Conservation (phyloP, 1,140 invertebrate species). For the Galleria mellonella region DNA sequence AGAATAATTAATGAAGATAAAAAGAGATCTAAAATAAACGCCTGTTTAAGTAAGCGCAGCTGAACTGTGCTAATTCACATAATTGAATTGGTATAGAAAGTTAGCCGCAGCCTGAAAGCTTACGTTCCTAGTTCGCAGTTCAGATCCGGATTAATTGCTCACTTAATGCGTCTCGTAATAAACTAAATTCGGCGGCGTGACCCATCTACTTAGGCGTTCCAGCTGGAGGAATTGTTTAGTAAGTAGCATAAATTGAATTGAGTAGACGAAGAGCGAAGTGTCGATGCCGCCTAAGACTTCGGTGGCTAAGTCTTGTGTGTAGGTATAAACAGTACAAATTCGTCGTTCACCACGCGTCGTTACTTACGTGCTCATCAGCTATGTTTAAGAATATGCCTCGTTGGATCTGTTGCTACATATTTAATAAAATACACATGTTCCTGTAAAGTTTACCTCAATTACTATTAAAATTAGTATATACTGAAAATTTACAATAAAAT, state of each 20-base stretch:
- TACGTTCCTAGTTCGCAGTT: constrained; percentile 16
- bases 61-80: constrained; percentile 10
- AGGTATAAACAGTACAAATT: background rate
- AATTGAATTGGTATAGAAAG: constrained; percentile 17
- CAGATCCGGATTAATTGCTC: constrained; percentile 49
- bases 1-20: too few relatives aligned
- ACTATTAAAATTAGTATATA: too few relatives aligned
- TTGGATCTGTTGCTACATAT: too few relatives aligned
- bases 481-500: too few relatives aligned
- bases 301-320: background rate
- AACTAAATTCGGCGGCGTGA: constrained; percentile 52
- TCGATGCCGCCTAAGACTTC: constrained; percentile 11
- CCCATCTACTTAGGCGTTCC: constrained; percentile 49
- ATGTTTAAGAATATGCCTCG: too few relatives aligned
- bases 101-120: constrained; percentile 20
- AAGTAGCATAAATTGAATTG: constrained; percentile 53
- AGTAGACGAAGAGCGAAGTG: constrained; percentile 17
- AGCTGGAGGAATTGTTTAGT: constrained; percentile 43
- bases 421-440: too few relatives aligned
- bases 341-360: background rate
- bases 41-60: background rate
- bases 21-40: too few relatives aligned
- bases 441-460: too few relatives aligned
- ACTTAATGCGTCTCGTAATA: constrained; percentile 50
- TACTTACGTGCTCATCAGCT: constrained; percentile 9